phyloP scores from a whole-genome alignment of 2,797 vertebrate species.

The Rhinatrema bivittatum region DNA sequence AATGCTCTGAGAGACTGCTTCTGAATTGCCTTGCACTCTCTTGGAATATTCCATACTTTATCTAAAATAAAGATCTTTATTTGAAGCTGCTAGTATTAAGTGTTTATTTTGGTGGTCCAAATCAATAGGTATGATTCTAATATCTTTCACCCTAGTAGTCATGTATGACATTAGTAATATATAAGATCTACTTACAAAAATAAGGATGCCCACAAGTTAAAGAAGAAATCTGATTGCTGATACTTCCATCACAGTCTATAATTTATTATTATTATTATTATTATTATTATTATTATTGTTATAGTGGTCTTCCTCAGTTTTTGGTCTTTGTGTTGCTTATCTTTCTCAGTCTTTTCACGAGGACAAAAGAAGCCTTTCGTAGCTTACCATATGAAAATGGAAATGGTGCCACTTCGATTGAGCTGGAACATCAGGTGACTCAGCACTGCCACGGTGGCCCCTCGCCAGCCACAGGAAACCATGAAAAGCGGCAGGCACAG shows the following conservation, averaged over 20 bases:
- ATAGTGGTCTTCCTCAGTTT: too few relatives aligned
- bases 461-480: conserved; percentile 30
- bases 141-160: too few relatives aligned
- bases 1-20: too few relatives aligned
- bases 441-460: conserved; percentile 59
- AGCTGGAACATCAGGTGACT: conserved; percentile 46
- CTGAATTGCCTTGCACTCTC: too few relatives aligned
- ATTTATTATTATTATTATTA: too few relatives aligned
- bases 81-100: too few relatives aligned
- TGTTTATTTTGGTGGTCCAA: too few relatives aligned
- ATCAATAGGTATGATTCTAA: too few relatives aligned
- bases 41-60: too few relatives aligned
- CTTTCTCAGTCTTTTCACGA: conserved; percentile 66
- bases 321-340: neutral
- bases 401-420: conserved; percentile 45
- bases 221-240: neutral
- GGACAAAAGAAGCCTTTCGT: conserved; percentile 45
- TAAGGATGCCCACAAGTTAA: neutral
- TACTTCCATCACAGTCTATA: neutral
- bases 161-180: too few relatives aligned
- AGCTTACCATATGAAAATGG: conserved; percentile 53
- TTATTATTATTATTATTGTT: too few relatives aligned
- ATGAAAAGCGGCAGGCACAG: conserved; percentile 60
- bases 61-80: too few relatives aligned
- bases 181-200: neutral